Base-by-base conservation (phyloP, 2,113 vertebrate species). In the Ia io region DNA sequence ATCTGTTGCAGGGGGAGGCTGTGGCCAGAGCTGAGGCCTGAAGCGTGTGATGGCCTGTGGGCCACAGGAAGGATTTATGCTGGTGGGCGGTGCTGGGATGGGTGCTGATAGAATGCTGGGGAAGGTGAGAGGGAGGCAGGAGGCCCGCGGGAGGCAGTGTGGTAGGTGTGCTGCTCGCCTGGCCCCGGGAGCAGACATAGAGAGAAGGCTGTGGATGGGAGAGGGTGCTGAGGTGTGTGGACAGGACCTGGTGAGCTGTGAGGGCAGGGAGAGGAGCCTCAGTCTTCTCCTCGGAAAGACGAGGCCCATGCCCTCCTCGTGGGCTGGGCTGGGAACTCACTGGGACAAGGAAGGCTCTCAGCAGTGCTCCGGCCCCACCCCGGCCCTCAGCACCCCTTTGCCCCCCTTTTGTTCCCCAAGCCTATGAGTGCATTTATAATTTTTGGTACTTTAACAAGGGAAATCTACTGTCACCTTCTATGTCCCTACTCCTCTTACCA, bases 81-180 rank as follows among this genome's bases (percentile, higher is more conserved):
- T 53, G 4, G 2, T 0, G 40, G 69, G 32, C 0, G 8, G 3
- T 7, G 1, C 32, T 37, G 42, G 6, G 42, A 5, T 1, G 28
- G 23, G 13, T 22, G 53, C 32, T 0, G 0, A 35, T 5, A 25
- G 40, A 56, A 32, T 4, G 30, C 18, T 49, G 22, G 70, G 51
- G 4, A 35, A 28, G 5, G 44, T 8, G 25, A 17, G 28, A 1
- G 42, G 67, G 20, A 18, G 40, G 74, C 30, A 0, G 42, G 0
- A 30, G 95, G 79, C 20, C 86, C 5, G 2, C 1, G 4, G 35
- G n/a, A 65, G 22, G 28, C 20, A 25, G 17, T 2, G 22, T 30
- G 40, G n/a, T 17, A n/a, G 22, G 77, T 1, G 0, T 9, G 47
- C 0, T 23, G 14, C 44, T 25, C 0, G 0, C 53, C 63, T 30